Conservation (phyloP, 2,113 vertebrate genomes). For the Hydrolagus affinis region DNA sequence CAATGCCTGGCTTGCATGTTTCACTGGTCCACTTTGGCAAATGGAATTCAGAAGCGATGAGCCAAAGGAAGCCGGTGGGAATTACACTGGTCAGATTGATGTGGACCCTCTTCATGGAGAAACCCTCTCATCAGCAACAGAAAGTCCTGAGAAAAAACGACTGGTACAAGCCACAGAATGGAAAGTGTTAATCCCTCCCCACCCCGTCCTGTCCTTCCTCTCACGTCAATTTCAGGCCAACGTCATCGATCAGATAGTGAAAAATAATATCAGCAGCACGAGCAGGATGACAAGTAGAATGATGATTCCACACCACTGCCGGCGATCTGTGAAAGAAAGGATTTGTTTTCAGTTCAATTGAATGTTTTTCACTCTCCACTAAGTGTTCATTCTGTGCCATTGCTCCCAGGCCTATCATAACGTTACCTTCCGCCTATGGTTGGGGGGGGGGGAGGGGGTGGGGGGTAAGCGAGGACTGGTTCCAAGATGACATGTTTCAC, state of each 20-base stretch:
- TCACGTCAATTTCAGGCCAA: neutral
- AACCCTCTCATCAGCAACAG: neutral
- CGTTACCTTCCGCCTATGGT: constrained; percentile 32
- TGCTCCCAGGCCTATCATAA: neutral
- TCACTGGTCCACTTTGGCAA: neutral
- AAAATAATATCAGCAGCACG: constrained; percentile 77
- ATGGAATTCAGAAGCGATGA: neutral
- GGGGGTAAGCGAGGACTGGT: too few relatives aligned
- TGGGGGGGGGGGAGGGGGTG: too few relatives aligned
- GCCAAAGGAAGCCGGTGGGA: neutral
- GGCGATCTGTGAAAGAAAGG: constrained; percentile 63
- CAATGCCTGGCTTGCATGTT: neutral
- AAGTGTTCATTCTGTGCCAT: neutral
- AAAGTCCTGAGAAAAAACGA: neutral
- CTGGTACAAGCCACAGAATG: neutral
- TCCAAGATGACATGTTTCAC: too few relatives aligned
- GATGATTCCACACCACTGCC: constrained; percentile 94
- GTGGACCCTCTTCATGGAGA: neutral
- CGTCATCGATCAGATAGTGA: constrained; percentile 65
- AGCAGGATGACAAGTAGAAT: constrained; percentile 74
- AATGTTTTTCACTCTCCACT: too few relatives aligned
- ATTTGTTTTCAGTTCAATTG: neutral
- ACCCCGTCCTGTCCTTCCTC: neutral
- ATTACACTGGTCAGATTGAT: neutral
- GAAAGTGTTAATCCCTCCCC: neutral